These are phyloP conservation scores for Linurgus olivaceus DNA, from an alignment of 2,797 vertebrate genomes.

Conservation along the genomic window DNA sequence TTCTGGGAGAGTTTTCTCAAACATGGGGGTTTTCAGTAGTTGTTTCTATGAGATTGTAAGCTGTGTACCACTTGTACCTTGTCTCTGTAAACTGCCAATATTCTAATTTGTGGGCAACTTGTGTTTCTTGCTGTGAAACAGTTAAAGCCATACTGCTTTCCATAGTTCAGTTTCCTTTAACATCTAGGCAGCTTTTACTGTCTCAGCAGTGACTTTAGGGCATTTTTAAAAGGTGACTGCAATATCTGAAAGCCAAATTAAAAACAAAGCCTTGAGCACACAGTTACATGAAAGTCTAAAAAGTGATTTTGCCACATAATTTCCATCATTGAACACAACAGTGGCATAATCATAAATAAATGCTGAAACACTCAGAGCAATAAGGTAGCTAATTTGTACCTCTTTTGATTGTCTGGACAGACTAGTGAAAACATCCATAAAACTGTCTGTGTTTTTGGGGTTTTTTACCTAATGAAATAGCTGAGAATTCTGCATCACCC, in stretches of 20 bases:
- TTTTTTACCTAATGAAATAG: neutral
- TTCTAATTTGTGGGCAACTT: neutral
- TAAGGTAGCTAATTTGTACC: neutral
- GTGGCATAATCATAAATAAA: neutral
- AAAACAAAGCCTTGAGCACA: conserved; percentile 14
- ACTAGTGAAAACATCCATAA: neutral
- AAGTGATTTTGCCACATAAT: conserved; percentile 22
- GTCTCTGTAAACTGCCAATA: neutral
- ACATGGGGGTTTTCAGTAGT: neutral
- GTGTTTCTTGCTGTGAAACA: neutral
- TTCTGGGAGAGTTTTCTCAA: neutral
- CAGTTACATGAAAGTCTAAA: neutral
- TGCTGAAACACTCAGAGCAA: neutral
- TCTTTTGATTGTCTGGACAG: neutral
- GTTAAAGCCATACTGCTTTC: neutral
- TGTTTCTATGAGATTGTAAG: neutral
- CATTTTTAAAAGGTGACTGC: conserved; percentile 33
- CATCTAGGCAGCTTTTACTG: neutral
- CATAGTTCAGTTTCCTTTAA: neutral
- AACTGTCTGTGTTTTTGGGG: fast-evolving
- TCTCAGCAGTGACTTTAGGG: conserved; percentile 18
- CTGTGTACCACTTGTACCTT: neutral
- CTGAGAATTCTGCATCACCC: neutral
- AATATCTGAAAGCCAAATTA: conserved; percentile 36
- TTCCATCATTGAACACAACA: neutral